Percentiles rank a stretch among this genome's conserved stretches.
These are phyloP conservation scores for Myotis daubentonii DNA, from an alignment of 2,797 vertebrate genomes.

Conservation along the genomic window DNA sequence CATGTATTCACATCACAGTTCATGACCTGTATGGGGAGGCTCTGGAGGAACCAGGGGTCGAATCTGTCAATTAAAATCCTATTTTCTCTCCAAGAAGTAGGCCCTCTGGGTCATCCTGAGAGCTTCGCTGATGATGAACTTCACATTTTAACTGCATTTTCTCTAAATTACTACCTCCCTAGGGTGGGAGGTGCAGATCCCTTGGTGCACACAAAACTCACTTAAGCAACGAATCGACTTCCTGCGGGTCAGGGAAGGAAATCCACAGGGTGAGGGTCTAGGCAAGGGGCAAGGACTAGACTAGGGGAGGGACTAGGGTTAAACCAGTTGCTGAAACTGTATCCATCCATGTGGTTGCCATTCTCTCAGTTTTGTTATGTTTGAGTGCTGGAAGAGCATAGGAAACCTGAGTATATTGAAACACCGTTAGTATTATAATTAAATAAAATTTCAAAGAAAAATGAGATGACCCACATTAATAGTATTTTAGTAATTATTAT, in stretches of 20 bases:
- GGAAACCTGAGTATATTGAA: not conserved
- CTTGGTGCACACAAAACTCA: slow-evolving; percentile 29
- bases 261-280: not conserved
- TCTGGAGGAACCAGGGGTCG: slow-evolving; percentile 29
- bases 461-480: not conserved
- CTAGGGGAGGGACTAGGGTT: not conserved
- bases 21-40: slow-evolving; percentile 10
- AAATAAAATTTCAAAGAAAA: slow-evolving; percentile 24
- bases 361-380: slow-evolving; percentile 7
- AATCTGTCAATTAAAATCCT: slow-evolving; percentile 73
- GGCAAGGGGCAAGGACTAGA: not conserved
- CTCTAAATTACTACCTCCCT: slow-evolving; percentile 47
- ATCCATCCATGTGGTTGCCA: not conserved
- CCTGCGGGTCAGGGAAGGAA: not conserved
- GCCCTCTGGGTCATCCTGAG: slow-evolving; percentile 42
- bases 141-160: slow-evolving; percentile 56
- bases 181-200: slow-evolving; percentile 5
- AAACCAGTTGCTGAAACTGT: not conserved
- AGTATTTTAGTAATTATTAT: not conserved
- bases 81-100: slow-evolving; percentile 62
- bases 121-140: slow-evolving; percentile 55
- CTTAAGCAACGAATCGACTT: slow-evolving; percentile 5
- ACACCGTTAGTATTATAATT: not conserved
- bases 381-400: not conserved
- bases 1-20: not conserved